These are phyloP conservation scores for Geothlypis trichas DNA, from an alignment of 2,113 vertebrate genomes.

Conservation along the genomic window DNA sequence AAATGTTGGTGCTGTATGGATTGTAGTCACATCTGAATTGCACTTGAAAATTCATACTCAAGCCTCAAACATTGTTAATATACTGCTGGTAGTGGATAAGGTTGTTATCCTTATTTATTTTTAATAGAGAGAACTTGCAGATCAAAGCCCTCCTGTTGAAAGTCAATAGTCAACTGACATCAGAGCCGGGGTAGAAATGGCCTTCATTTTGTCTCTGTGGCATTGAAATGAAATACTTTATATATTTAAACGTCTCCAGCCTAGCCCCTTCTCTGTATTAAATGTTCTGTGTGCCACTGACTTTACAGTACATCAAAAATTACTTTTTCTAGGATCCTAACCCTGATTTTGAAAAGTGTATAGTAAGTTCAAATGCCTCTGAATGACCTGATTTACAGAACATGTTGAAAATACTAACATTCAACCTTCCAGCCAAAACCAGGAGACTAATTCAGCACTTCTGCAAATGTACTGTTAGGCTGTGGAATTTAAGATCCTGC, in stretches of 20 bases:
- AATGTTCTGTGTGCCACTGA: background rate
- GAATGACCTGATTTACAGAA: background rate
- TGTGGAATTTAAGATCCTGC: background rate
- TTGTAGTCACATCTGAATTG: background rate
- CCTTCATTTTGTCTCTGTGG: background rate
- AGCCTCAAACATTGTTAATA: background rate
- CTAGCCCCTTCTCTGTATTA: background rate
- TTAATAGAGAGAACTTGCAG: background rate
- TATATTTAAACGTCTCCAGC: background rate
- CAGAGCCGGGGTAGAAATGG: background rate
- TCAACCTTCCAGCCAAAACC: background rate
- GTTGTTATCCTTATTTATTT: background rate
- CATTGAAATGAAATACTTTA: background rate
- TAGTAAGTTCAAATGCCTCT: background rate
- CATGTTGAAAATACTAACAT: background rate
- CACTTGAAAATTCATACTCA: background rate
- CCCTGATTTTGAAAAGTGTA: background rate
- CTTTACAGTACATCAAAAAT: background rate
- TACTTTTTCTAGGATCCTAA: background rate
- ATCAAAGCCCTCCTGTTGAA: background rate
- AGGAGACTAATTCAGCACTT: background rate
- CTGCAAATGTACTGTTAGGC: background rate
- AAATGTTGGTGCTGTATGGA: background rate
- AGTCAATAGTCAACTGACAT: background rate
- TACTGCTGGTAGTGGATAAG: background rate